Percentiles rank a stretch among this genome's conserved stretches.
Evolutionary conservation across 2,888 invertebrate species (phyloP).

Genomic region (Pterostichus madidus): DNA sequence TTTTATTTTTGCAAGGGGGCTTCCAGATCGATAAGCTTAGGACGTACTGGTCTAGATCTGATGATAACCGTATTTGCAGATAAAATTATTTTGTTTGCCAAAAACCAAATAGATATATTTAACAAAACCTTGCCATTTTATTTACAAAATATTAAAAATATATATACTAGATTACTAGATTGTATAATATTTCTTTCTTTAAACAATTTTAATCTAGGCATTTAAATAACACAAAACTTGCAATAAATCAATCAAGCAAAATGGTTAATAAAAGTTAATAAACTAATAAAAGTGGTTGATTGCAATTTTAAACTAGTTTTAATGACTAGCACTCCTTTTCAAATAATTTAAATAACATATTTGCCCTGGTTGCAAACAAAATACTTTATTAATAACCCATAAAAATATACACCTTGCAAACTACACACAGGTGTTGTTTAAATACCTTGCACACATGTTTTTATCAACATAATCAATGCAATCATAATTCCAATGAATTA

Average conservation of each 20-base stretch:
- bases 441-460: neutral
- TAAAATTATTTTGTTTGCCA: too few relatives aligned
- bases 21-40: too few relatives aligned
- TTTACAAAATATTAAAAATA: too few relatives aligned
- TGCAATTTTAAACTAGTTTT: constrained; percentile 28
- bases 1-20: too few relatives aligned
- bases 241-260: too few relatives aligned
- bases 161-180: too few relatives aligned
- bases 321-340: constrained; percentile 27
- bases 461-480: neutral
- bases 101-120: too few relatives aligned
- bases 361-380: constrained; percentile 46
- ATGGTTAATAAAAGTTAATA: neutral
- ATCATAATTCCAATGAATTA: constrained; percentile 5
- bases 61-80: too few relatives aligned
- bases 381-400: constrained; percentile 27
- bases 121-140: too few relatives aligned
- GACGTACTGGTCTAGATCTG: too few relatives aligned
- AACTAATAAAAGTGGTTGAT: neutral
- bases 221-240: neutral
- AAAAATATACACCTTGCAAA: constrained; percentile 45
- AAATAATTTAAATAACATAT: constrained; percentile 45
- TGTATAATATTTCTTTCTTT: neutral
- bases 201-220: neutral
- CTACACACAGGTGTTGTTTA: constrained; percentile 27